These are phyloP conservation scores for Galbula dea DNA, from an alignment of 2,113 vertebrate genomes.

Conservation along the genomic window DNA sequence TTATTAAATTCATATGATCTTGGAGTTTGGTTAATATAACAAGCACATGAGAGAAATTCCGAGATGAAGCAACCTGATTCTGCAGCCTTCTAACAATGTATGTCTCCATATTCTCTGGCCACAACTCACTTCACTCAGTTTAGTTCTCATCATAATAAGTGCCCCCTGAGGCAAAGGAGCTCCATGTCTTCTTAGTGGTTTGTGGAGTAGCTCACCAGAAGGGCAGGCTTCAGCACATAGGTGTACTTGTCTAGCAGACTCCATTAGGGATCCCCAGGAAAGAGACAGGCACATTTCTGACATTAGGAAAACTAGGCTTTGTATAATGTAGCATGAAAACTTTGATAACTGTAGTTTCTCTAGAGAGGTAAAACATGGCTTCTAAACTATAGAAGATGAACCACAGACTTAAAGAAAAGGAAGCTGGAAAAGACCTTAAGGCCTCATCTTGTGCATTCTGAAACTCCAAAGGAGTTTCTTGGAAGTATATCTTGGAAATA, in stretches of 20 bases:
- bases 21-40: background rate
- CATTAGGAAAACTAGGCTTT: background rate
- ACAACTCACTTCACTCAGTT: background rate
- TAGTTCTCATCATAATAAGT: background rate
- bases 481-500: background rate
- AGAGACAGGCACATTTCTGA: background rate
- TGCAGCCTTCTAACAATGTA: background rate
- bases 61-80: background rate
- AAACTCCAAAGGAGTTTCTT: background rate
- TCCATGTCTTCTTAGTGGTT: background rate
- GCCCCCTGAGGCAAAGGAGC: background rate
- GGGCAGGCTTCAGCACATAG: background rate
- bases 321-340: background rate
- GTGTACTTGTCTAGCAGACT: background rate
- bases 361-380: background rate
- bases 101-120: background rate
- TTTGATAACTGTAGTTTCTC: background rate
- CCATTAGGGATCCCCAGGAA: background rate
- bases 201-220: background rate
- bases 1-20: background rate
- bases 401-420: background rate
- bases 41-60: background rate
- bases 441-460: background rate
- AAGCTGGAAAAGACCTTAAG: background rate
- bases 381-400: background rate